Conservation (phyloP, 2,888 invertebrate genomes). For the Eupithecia subfuscata region DNA sequence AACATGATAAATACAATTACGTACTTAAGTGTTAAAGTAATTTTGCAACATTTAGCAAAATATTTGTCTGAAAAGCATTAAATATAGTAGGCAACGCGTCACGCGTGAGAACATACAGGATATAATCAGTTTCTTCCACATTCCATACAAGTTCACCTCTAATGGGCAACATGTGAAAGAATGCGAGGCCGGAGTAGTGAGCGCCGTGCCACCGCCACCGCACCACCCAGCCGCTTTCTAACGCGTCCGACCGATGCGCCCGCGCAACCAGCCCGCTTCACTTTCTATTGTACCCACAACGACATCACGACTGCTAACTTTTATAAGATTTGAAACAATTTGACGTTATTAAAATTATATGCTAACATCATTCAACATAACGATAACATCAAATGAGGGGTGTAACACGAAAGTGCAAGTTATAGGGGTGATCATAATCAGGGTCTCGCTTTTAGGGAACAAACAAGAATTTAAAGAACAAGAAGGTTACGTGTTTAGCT, state of each 20-base stretch:
- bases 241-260: conserved; percentile 74
- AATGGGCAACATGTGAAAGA: conserved; percentile 62
- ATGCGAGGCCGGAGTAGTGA: conserved; percentile 67
- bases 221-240: conserved; percentile 76
- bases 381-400: conserved; percentile 32
- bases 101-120: conserved; percentile 25
- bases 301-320: conserved; percentile 56
- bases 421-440: conserved; percentile 40
- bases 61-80: background rate
- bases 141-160: conserved; percentile 44
- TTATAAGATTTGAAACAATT: conserved; percentile 45
- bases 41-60: background rate
- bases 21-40: background rate
- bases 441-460: conserved; percentile 35
- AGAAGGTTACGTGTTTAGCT: conserved; percentile 21
- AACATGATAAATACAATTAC: background rate
- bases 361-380: conserved; percentile 30
- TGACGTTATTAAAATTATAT: conserved; percentile 45
- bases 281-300: conserved; percentile 74
- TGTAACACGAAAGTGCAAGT: conserved; percentile 34
- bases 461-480: conserved; percentile 23
- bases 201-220: conserved; percentile 62
- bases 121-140: conserved; percentile 36
- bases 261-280: conserved; percentile 71
- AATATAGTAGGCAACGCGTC: background rate